A percentile compares a stretch with the other conserved stretches of the same genome.
phyloP scores from a whole-genome alignment of 2,113 vertebrate species.

The Barbus barbus region DNA sequence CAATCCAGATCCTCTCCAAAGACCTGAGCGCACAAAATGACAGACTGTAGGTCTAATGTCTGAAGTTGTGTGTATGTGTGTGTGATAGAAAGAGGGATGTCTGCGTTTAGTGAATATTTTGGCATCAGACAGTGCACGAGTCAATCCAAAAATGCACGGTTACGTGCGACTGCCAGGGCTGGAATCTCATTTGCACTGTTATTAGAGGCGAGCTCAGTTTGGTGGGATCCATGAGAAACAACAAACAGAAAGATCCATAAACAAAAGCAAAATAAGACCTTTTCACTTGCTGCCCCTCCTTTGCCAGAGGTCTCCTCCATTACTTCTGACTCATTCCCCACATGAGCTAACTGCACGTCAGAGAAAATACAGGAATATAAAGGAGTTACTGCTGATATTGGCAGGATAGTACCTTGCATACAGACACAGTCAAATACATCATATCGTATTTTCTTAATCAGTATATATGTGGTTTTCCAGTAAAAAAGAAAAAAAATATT shows the following conservation, averaged over 20 bases:
- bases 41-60: conserved; percentile 8
- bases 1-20: conserved; percentile 19
- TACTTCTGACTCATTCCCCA: conserved; percentile 17
- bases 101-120: conserved; percentile 43
- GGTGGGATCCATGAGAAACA: conserved; percentile 23
- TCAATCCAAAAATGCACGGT: conserved; percentile 32
- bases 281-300: conserved; percentile 17
- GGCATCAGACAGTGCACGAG: neutral
- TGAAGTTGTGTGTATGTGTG: conserved; percentile 29
- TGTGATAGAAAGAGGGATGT: neutral
- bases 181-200: conserved; percentile 4
- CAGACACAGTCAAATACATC: neutral
- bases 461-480: neutral
- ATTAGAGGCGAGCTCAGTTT: neutral
- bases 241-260: conserved; percentile 39
- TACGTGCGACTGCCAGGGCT: neutral
- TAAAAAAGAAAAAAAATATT: neutral
- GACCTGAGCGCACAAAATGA: conserved; percentile 12
- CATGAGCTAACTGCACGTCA: neutral
- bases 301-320: neutral
- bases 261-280: conserved; percentile 31
- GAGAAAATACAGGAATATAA: neutral
- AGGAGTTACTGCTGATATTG: neutral
- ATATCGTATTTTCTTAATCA: neutral
- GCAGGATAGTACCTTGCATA: neutral